Base-by-base conservation (phyloP, 2,113 vertebrate species). In the Rhea pennata region DNA sequence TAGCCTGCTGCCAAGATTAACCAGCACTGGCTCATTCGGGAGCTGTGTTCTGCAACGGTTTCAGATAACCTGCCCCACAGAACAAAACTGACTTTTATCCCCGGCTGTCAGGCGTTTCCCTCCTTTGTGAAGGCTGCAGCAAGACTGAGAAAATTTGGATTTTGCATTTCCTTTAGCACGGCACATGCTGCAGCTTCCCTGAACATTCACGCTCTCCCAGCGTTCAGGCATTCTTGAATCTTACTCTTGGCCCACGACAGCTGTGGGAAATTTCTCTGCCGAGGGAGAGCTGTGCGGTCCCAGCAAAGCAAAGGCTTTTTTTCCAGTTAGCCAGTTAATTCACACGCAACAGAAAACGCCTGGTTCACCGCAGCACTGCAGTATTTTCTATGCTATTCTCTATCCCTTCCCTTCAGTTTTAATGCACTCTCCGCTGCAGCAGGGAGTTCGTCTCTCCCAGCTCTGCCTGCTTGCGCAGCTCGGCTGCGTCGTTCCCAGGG, bases 291-390 rank as follows among this genome's bases (percentile, higher is more conserved):
- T 1, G 9, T 12, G 59, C 21, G 51, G 3, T 36, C 23, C 24
- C 3, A 0, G 39, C 70, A 23, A 61, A 39, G 87, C 62, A 9
- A 36, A 36, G 36, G 36, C 36, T 36, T 89, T 79, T 75, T 74
- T 87, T 94, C 93, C 93, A 95, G 87, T 70, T 5, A 62, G 66
- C 89, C 93, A 81, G 84, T 90, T 92, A 90, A 96, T 83, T 72
- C 95, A 46, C 44, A 69, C 80, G 77, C 73, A 96, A 76, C 10
- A 46, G 59, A n/a, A 48, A 59, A 51, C 0, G 12, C 33, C 19
- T 4, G 86, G 65, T 86, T 74, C 0, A 2, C 14, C 19, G 91
- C 80, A 65, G 8, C 5, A 59, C 87, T 76, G 40, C 2, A 59
- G 62, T 1, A 15, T 58, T 77, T 70, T 44, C 53, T 23, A 15